Conservation (phyloP, 2,113 vertebrate species). For the Chunga burmeisteri region DNA sequence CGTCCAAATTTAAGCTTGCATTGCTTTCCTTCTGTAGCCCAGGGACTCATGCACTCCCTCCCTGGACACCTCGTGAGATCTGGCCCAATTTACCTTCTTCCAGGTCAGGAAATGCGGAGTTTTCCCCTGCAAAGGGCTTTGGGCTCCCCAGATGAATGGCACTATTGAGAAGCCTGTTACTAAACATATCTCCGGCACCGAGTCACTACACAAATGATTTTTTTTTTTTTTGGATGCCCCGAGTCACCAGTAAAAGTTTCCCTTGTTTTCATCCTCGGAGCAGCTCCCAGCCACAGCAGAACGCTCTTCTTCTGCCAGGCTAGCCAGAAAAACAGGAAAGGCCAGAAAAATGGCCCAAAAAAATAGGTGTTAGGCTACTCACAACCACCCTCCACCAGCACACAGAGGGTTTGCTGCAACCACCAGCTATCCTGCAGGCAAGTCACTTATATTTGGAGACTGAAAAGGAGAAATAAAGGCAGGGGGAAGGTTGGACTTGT, state of each 20-base stretch:
- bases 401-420: accelerated
- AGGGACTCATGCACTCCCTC: background rate
- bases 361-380: accelerated
- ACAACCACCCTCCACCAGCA: background rate
- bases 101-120: accelerated
- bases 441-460: accelerated
- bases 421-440: background rate
- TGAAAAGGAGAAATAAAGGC: background rate
- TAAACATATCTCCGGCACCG: background rate
- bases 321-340: constrained; percentile 47
- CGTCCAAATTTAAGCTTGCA: background rate
- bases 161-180: background rate
- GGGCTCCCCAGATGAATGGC: background rate
- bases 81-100: background rate
- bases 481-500: background rate
- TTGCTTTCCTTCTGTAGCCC: background rate
- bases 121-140: background rate
- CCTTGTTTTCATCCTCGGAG: constrained; percentile 32
- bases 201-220: constrained; percentile 4
- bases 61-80: background rate
- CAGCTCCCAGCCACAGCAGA: background rate
- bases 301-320: background rate
- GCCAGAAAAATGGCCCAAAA: background rate
- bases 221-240: background rate
- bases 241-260: background rate